phyloP scores from a whole-genome alignment of 1,140 invertebrate species.

The Psilanteris sp. region DNA sequence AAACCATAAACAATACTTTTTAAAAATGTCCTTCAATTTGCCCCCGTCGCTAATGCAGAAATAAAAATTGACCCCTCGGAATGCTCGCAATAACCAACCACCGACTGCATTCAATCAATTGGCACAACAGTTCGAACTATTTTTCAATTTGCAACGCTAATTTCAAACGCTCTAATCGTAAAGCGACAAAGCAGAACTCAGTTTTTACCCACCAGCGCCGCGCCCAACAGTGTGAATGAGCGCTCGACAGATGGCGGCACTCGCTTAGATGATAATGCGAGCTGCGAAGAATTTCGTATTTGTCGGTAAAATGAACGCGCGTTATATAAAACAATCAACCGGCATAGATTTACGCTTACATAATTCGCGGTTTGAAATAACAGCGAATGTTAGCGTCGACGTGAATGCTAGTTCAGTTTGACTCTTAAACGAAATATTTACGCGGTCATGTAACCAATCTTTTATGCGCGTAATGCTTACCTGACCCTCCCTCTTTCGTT shows the following conservation, averaged over 20 bases:
- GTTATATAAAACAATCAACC: constrained; percentile 67
- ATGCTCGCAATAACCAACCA: too few species aligned
- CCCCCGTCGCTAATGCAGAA: too few species aligned
- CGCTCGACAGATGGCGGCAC: constrained; percentile 24
- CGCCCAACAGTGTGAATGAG: too few species aligned
- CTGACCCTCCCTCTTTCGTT: constrained; percentile 64
- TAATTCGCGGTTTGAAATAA: constrained; percentile 67
- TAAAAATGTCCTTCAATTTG: too few species aligned
- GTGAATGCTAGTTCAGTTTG: constrained; percentile 59
- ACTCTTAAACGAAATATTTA: constrained; percentile 74
- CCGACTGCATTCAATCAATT: too few species aligned
- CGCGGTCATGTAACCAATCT: constrained; percentile 72
- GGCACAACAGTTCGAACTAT: too few species aligned
- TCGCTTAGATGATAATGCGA: background rate
- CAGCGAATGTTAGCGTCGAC: constrained; percentile 47
- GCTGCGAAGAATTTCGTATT: constrained; percentile 19
- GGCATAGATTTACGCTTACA: constrained; percentile 65
- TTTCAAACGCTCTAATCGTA: too few species aligned
- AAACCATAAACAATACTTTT: too few species aligned
- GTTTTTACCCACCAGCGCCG: too few species aligned
- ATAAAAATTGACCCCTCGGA: too few species aligned
- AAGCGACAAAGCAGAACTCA: too few species aligned
- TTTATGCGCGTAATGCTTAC: constrained; percentile 67
- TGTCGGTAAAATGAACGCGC: constrained; percentile 60
- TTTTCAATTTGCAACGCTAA: too few species aligned